Percentiles rank a stretch among this genome's conserved stretches.
phyloP scores from a whole-genome alignment of 2,113 vertebrate genomes.

The Glareola pratincola region DNA sequence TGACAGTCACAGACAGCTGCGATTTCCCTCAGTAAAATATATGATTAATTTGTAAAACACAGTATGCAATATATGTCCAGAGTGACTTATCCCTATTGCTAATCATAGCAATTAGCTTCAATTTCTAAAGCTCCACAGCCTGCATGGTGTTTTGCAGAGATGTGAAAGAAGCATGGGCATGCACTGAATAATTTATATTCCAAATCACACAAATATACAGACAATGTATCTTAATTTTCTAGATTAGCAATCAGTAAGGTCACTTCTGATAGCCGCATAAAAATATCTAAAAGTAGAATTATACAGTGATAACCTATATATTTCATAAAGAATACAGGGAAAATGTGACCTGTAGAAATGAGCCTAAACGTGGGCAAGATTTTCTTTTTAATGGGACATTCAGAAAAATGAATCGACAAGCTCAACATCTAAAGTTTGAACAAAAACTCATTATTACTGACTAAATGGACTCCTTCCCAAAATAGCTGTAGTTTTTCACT shows the following conservation, averaged over 20 bases:
- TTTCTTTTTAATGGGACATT: background rate
- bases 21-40: conserved; percentile 21
- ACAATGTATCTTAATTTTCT: background rate
- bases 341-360: background rate
- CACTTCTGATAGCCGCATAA: background rate
- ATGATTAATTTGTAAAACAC: conserved; percentile 50
- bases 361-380: background rate
- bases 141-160: background rate
- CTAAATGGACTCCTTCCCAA: background rate
- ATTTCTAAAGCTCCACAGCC: background rate
- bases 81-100: background rate
- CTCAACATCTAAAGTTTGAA: background rate
- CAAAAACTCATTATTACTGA: background rate
- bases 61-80: background rate
- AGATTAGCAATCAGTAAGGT: background rate
- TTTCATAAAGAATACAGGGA: background rate
- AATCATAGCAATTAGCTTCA: background rate
- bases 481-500: background rate
- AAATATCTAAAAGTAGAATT: background rate
- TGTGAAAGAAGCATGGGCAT: background rate
- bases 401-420: background rate
- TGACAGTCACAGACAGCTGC: background rate
- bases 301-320: background rate
- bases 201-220: background rate
- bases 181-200: background rate